A percentile compares a stretch with the other conserved stretches of the same genome.
These are phyloP conservation scores for Drosophila micromelanica DNA, from an alignment of 1,140 invertebrate species.

Conservation along the genomic window DNA sequence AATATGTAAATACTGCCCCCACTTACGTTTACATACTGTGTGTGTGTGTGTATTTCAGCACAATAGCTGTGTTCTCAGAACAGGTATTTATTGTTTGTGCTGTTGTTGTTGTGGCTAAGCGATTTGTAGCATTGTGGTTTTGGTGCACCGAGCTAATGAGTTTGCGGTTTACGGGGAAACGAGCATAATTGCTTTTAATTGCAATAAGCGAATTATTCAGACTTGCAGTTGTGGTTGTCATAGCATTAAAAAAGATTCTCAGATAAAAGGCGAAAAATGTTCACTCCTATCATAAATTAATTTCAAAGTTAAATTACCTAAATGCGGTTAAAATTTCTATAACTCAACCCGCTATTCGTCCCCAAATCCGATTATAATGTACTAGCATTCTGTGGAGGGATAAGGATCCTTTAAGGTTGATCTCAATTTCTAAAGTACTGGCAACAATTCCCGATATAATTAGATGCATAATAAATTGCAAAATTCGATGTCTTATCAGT, in stretches of 20 bases:
- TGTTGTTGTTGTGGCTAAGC: slow-evolving; percentile 41
- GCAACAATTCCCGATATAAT: neutral
- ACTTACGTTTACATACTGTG: neutral
- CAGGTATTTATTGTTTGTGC: slow-evolving; percentile 33
- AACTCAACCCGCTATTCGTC: neutral
- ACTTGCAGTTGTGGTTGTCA: slow-evolving; percentile 50
- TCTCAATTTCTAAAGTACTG: neutral
- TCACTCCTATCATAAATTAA: neutral
- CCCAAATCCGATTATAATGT: too few relatives aligned
- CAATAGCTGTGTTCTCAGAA: neutral
- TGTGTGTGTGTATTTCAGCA: neutral
- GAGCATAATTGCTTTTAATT: slow-evolving; percentile 82
- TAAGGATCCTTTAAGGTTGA: neutral
- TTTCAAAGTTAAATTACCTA: neutral
- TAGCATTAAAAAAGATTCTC: neutral
- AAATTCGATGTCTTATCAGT: slow-evolving; percentile 36
- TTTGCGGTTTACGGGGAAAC: slow-evolving; percentile 74
- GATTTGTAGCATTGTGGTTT: slow-evolving; percentile 75
- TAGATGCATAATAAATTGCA: slow-evolving; percentile 13
- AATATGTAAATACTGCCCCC: slow-evolving; percentile 13
- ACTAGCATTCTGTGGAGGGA: neutral
- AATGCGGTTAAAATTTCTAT: neutral
- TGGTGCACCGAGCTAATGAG: slow-evolving; percentile 80
- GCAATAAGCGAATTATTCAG: slow-evolving; percentile 79
- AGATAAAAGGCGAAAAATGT: neutral